Evolutionary conservation across 2,113 vertebrate genomes (phyloP), one percentile per base, ranked within the genome.

Genomic region (Climacteris rufus): DNA sequence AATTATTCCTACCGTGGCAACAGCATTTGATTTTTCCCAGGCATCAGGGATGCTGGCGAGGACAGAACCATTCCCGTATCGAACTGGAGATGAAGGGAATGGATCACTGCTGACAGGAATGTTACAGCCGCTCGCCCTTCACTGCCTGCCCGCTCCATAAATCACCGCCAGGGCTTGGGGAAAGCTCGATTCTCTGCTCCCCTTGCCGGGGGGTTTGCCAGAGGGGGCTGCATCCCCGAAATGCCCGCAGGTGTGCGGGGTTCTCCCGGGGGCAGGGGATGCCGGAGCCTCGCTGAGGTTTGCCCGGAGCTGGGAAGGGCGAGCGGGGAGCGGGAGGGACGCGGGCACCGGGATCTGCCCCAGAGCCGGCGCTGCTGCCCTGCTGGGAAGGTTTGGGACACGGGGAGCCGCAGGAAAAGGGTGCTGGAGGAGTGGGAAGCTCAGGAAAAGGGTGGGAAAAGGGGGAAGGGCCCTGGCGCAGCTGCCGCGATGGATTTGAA

Each of bases 61-160:
- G 70, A 44, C 27, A 52, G 78, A 35, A 68, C 17, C 74, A 15
- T 72, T 85, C 84, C 77, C 19, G 10, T 11, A 10, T 79, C 90
- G 80, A 61, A 50, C 47, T 22, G 81, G 61, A 61, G 84, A 96
- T 68, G 37, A 91, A 93, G 75, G 66, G 69, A 78, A 89, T 95
- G 77, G 4, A 95, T 94, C 95, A 56, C 27, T 9, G 24, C 27
- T 87, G 93, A 89, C 93, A 83, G 30, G 47, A n/a, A 1, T 56
- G 71, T 54, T 47, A 19, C n/a, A 57, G 25, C 16, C 12, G 42
- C 42, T 42, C 42, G 42, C 42, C 42, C 42, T 60, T 52, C 1
- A 0, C 20, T 69, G 52, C 24, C 28, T 82, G n/a, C 57, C 27
- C 4, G 2, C 4, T 53, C 78, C 18, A 71, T 47, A 17, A 68